phyloP scores from a whole-genome alignment of 92 coral and sea anemone species.

The Actinostola sp. region DNA sequence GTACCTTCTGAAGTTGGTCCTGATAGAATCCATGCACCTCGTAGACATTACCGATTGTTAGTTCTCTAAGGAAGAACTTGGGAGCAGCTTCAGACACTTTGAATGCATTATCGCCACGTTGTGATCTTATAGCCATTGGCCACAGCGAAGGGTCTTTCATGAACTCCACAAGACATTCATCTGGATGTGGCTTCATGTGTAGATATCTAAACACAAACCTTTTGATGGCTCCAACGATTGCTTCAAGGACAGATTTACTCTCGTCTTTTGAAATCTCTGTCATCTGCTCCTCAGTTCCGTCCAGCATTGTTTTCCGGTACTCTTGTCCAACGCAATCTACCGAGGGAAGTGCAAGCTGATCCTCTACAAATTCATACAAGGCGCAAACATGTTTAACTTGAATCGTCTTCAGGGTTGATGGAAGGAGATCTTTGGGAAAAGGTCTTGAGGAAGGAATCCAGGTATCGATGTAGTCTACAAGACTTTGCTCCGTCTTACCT shows the following conservation, averaged over 20 bases:
- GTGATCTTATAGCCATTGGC: slow-evolving; percentile 57
- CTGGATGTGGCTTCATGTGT: slow-evolving; percentile 60
- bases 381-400: slow-evolving; percentile 85
- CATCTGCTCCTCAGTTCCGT: slow-evolving; percentile 32
- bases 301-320: slow-evolving; percentile 50
- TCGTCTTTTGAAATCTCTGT: slow-evolving; percentile 18
- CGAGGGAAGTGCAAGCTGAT: slow-evolving; percentile 75
- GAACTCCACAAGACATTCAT: slow-evolving; percentile 43
- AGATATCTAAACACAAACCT: slow-evolving; percentile 87
- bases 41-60: slow-evolving; percentile 42
- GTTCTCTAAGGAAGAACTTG: slow-evolving; percentile 31
- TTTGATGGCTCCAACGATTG: slow-evolving; percentile 67
- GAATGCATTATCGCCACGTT: slow-evolving; percentile 1
- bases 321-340: slow-evolving; percentile 71
- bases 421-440: slow-evolving; percentile 76
- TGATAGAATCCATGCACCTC: slow-evolving; percentile 45
- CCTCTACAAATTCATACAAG: slow-evolving; percentile 88
- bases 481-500: slow-evolving; percentile 68
- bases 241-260: slow-evolving; percentile 32
- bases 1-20: slow-evolving; percentile 32
- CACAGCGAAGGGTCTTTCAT: slow-evolving; percentile 84
- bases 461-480: slow-evolving; percentile 72
- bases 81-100: slow-evolving; percentile 3
- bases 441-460: slow-evolving; percentile 81
- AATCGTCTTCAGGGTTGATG: slow-evolving; percentile 72